phyloP scores from a whole-genome alignment of 2,797 vertebrate genomes.

The Lagodon rhomboides region DNA sequence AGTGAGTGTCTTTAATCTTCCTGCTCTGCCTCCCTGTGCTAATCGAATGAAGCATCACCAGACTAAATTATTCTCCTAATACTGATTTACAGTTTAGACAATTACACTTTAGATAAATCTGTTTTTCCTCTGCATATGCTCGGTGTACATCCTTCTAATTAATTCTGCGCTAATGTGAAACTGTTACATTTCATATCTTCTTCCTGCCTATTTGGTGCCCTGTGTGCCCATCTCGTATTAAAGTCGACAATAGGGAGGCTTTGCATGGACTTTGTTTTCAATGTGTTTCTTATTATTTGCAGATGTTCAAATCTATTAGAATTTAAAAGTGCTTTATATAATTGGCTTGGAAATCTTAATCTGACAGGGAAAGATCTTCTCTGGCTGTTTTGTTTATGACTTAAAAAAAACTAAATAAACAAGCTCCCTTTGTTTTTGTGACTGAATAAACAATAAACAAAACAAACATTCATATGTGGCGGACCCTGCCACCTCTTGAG shows the following conservation, averaged over 20 bases:
- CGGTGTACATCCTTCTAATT: slow-evolving; percentile 15
- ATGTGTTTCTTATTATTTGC: slow-evolving; percentile 17
- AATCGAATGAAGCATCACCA: slow-evolving; percentile 43
- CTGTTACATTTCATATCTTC: slow-evolving; percentile 22
- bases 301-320: slow-evolving; percentile 11
- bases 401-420: too few species aligned
- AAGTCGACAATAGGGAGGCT: slow-evolving; percentile 48
- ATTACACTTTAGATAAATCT: slow-evolving; percentile 30
- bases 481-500: too few species aligned
- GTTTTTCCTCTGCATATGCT: slow-evolving; percentile 12
- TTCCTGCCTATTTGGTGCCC: slow-evolving; percentile 24
- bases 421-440: too few species aligned
- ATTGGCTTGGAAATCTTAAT: too few species aligned
- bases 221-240: slow-evolving; percentile 41
- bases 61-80: slow-evolving; percentile 34
- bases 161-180: slow-evolving; percentile 27
- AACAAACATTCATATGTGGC: too few species aligned
- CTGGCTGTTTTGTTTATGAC: too few species aligned
- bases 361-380: too few species aligned
- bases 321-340: too few species aligned
- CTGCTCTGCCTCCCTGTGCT: slow-evolving; percentile 27
- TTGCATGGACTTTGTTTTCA: slow-evolving; percentile 52
- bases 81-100: slow-evolving; percentile 29
- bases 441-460: too few species aligned
- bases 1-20: slow-evolving; percentile 85